phyloP scores from a whole-genome alignment of 2,888 invertebrate genomes.

The Agrotis ipsilon region DNA sequence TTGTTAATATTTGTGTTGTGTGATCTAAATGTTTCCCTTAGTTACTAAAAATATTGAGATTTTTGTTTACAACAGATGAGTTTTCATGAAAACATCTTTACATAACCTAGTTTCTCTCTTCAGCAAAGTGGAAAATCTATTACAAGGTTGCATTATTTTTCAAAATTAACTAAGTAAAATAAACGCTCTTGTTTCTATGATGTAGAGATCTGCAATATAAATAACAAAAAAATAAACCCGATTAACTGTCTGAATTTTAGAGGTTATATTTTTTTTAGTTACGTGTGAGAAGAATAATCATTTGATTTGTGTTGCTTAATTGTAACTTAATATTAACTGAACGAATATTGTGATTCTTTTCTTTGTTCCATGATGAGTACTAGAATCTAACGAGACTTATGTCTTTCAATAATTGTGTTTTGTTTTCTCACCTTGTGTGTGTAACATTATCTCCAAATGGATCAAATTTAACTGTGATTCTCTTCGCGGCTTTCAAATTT shows the following conservation, averaged over 20 bases:
- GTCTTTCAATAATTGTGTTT: conserved; percentile 7
- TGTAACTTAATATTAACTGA: not conserved
- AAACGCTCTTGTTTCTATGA: not conserved
- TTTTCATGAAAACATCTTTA: no score
- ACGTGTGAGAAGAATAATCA: conserved; percentile 11
- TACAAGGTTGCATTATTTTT: not conserved
- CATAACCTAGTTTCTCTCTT: not conserved
- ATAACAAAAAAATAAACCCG: no score
- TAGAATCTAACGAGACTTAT: not conserved
- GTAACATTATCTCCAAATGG: conserved; percentile 94
- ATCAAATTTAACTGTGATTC: conserved; percentile 95
- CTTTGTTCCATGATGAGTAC: not conserved
- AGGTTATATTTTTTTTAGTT: conserved; percentile 29
- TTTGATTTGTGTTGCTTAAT: not conserved
- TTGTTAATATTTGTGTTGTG: no score
- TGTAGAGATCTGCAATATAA: not conserved
- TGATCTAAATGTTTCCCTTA: no score
- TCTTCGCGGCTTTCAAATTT: conserved; percentile 95
- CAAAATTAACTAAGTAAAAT: no score
- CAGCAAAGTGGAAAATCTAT: not conserved
- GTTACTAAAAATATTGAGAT: no score
- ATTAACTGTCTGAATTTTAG: conserved; percentile 6
- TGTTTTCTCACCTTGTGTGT: conserved; percentile 90
- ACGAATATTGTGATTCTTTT: conserved; percentile 1
- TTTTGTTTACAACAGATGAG: no score